Evolutionary conservation across 2,797 vertebrate species (phyloP), one percentile per base, ranked within the genome.

Genomic region (Xenentodon cancila): DNA sequence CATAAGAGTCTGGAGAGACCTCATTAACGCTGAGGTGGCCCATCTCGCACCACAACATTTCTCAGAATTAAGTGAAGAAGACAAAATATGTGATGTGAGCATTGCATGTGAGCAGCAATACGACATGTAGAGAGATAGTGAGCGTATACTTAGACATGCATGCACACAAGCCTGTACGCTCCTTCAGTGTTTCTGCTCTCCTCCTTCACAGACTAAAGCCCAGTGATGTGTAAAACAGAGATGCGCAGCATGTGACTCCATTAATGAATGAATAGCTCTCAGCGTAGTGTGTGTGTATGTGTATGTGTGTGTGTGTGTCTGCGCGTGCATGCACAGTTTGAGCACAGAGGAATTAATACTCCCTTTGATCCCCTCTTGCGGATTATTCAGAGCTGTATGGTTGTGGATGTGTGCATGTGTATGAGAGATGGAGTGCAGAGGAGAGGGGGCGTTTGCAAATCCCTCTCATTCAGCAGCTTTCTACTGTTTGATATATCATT

Each of bases 181-280:
- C 34, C 18, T 20, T 25, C 25, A 25, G 25, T 56, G 17, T 30
- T 5, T 44, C 59, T 59, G 34, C 11, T 37, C 34, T 37, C 34
- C 34, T 37, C 77, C 60, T 61, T 42, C 32, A 30, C 62, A 17
- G 51, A 77, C 18, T 53, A 37, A 75, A 80, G 68, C 55, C 62
- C 58, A 51, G 56, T 52, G 67, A 72, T 75, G 71, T 81, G 75
- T 80, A 67, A 80, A 81, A 53, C 43, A 49, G 68, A 78, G 69
- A 73, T 57, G 71, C 73, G 53, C 69, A 55, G 49, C 79, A 82
- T 75, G 79, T 84, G 84, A 75, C 69, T 75, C 59, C 59, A 77
- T 84, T 80, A 89, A 84, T 89, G 81, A 90, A 88, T 85, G 82
- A 85, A 81, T 46, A 70, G 64, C 71, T 78, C 51, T 77, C 58